Evolutionary conservation across 2,888 invertebrate species (phyloP).

Genomic region (Nymphalis polychloros): DNA sequence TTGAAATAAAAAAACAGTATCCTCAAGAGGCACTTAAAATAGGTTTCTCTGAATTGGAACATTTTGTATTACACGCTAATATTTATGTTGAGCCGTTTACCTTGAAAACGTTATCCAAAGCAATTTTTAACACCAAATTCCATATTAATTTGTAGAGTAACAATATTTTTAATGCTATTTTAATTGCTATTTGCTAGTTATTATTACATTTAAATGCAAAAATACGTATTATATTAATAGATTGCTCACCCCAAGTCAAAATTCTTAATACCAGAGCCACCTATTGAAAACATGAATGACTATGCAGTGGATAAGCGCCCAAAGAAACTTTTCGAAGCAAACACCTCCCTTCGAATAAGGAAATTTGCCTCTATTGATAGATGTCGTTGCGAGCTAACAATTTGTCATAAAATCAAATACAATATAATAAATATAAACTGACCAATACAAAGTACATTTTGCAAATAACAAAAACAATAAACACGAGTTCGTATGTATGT

Average conservation of each 20-base stretch:
- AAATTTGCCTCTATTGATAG: conserved; percentile 5
- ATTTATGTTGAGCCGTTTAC: conserved; percentile 34
- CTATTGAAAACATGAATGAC: conserved; percentile 24
- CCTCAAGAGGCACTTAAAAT: conserved; percentile 4
- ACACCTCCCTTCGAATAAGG: conserved; percentile 8
- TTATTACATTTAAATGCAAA: no score
- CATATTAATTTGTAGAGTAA: conserved; percentile 19
- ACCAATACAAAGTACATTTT: no score
- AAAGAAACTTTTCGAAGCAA: not conserved
- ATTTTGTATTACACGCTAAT: conserved; percentile 33
- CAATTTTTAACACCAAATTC: conserved; percentile 30
- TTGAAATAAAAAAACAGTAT: not conserved
- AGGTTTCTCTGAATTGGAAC: conserved; percentile 33
- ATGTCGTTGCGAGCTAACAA: conserved; percentile 14
- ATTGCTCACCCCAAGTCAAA: not conserved
- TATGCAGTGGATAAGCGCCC: not conserved
- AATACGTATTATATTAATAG: not conserved
- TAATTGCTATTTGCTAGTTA: not conserved
- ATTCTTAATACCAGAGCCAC: conserved; percentile 24
- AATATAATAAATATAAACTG: no score
- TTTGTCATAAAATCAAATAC: not conserved
- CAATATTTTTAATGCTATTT: not conserved
- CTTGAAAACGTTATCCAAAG: conserved; percentile 34
- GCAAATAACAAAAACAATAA: no score
- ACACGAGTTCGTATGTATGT: no score